phyloP scores from a whole-genome alignment of 30 jellyfish, hydroid and myxozoan species.

The Pseudorhiza aurosa region DNA sequence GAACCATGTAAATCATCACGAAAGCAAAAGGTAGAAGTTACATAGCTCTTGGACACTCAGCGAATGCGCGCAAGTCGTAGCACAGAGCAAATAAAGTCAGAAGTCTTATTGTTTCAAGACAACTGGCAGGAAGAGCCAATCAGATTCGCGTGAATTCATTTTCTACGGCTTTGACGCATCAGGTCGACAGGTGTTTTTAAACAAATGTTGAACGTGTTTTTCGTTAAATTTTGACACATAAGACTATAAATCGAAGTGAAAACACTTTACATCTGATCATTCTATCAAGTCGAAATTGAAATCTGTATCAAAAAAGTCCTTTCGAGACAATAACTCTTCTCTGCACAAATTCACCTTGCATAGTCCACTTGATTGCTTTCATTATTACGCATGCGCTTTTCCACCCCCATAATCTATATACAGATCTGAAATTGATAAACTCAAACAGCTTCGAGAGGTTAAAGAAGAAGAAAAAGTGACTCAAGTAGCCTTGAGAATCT shows the following conservation, averaged over 20 bases:
- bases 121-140: not conserved
- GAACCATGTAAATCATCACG: not conserved
- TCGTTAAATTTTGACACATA: not conserved
- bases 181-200: conserved; percentile 22
- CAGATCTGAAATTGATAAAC: too few species aligned
- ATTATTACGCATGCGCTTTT: too few species aligned
- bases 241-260: conserved; percentile 3
- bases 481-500: too few species aligned
- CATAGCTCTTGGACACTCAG: not conserved
- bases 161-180: conserved; percentile 7
- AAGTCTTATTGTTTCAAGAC: not conserved
- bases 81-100: conserved; percentile 1
- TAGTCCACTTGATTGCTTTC: too few species aligned
- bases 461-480: too few species aligned
- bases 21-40: conserved; percentile 1
- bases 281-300: not conserved
- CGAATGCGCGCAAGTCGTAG: not conserved
- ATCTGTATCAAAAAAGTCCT: not conserved
- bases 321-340: not conserved
- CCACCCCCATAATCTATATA: too few species aligned
- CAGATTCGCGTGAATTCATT: not conserved
- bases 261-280: conserved; percentile 3
- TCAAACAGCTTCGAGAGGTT: too few species aligned
- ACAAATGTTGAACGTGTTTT: not conserved
- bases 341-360: too few species aligned